These are phyloP conservation scores for Corvus cornix DNA, from an alignment of 2,113 vertebrate genomes.

Conservation along the genomic window DNA sequence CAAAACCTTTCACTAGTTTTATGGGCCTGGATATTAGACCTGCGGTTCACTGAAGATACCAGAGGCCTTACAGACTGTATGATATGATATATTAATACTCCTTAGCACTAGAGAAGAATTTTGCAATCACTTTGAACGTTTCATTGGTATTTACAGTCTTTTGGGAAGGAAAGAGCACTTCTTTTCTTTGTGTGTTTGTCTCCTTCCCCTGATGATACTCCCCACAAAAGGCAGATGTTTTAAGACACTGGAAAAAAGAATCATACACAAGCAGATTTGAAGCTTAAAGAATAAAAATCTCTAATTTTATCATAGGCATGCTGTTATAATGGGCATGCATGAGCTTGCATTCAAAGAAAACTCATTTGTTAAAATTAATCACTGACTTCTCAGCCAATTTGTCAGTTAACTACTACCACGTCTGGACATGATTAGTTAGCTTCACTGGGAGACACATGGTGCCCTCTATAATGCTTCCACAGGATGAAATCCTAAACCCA, in stretches of 20 bases:
- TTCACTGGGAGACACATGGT: neutral
- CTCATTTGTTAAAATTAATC: conserved; percentile 40
- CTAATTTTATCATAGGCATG: neutral
- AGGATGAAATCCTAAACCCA: neutral
- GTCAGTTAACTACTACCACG: neutral
- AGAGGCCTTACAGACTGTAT: neutral
- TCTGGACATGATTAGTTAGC: neutral
- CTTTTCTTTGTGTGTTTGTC: neutral
- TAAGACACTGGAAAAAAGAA: neutral
- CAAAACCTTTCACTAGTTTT: neutral
- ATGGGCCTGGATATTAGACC: neutral
- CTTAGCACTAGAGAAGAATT: neutral
- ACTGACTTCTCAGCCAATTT: neutral
- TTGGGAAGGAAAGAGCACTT: neutral
- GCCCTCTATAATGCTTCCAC: neutral
- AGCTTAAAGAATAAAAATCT: neutral
- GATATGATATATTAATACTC: neutral
- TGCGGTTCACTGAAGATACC: neutral
- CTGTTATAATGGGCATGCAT: neutral
- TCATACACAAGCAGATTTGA: neutral
- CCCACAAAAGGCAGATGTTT: neutral
- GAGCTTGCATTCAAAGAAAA: conserved; percentile 1
- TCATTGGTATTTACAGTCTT: neutral
- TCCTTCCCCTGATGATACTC: neutral
- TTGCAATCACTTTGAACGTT: neutral